Conservation (phyloP, 2,113 vertebrate genomes). For the Sphaerodactylus townsendi region DNA sequence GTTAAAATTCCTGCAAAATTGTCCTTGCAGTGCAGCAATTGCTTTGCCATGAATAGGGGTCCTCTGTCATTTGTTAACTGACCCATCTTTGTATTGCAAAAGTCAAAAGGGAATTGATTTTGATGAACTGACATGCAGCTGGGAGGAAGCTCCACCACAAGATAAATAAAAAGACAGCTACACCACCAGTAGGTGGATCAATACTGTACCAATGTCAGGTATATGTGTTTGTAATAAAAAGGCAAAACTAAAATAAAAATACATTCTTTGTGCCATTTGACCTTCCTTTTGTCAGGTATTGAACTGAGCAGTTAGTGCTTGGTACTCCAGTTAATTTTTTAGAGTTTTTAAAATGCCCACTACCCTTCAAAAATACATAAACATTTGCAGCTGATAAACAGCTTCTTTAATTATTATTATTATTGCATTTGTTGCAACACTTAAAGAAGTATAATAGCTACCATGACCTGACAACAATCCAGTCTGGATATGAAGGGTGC, state of each 20-base stretch:
- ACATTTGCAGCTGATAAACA: background rate
- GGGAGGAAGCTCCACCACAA: constrained; percentile 44
- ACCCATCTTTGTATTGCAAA: constrained; percentile 60
- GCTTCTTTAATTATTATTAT: background rate
- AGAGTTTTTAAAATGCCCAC: background rate
- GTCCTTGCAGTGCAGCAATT: constrained; percentile 51
- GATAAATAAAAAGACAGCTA: constrained; percentile 44
- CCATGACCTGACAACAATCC: background rate
- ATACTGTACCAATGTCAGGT: constrained; percentile 57
- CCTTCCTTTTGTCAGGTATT: background rate
- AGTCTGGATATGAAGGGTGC: background rate
- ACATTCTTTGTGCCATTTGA: constrained; percentile 19
- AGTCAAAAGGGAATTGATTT: constrained; percentile 71
- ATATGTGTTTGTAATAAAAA: constrained; percentile 27
- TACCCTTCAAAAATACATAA: background rate
- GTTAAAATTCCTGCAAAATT: constrained; percentile 64
- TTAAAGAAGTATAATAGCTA: background rate
- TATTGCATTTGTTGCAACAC: background rate
- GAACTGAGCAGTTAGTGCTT: background rate
- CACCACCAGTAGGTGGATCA: background rate
- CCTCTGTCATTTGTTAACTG: constrained; percentile 56
- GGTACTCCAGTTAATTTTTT: background rate
- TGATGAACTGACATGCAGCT: constrained; percentile 50
- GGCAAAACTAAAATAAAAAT: background rate
- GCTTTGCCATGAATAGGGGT: constrained; percentile 48